Base-by-base conservation (phyloP, 2,113 vertebrate species). In the Meles meles region DNA sequence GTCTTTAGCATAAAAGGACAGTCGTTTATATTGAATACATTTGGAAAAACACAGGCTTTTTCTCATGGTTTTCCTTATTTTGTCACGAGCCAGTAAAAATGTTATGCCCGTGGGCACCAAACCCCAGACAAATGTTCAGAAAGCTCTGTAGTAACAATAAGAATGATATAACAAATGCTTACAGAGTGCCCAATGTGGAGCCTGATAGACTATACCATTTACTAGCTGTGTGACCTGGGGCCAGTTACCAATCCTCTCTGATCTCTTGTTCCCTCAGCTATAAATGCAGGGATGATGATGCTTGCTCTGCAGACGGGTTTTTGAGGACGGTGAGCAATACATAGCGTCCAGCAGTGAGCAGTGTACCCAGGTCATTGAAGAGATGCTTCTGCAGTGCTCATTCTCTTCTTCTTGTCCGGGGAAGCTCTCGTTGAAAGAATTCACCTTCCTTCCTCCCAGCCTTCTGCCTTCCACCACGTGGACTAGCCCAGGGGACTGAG, bases 1-100 rank as follows among this genome's bases (percentile, higher is more conserved):
- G 93, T 92, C 67, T 97, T 96, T 85, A 95, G 72, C 88, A 94
- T 63, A 86, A 96, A 96, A 96, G 59, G 83, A 82, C 71, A 96
- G 76, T 80, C 76, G 81, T 96, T 96, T 94, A 97, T 83, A 88
- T 39, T 52, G 57, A 95, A 83, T 71, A 69, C 59, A 52, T 94
- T 94, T 96, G 55, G 52, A 95, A 96, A 77, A 96, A 85, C 55
- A 95, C n/a, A 94, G 23, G 65, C 39, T 88, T 97, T 96, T 65
- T 42, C 57, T 77, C 34, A 37, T 69, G 23, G 92, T 85, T 94
- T 92, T 94, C 7, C 57, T 93, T 42, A 52, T 94, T 90, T 97
- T 81, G 25, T 61, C 69, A 72, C 77, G 77, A 96, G 71, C 80
- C 44, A 90, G 61, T 88, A 72, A 47, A 95, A 93, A 90, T 69